Conservation (phyloP, 2,888 invertebrate genomes). For the Dryocosmus kuriphilus region DNA sequence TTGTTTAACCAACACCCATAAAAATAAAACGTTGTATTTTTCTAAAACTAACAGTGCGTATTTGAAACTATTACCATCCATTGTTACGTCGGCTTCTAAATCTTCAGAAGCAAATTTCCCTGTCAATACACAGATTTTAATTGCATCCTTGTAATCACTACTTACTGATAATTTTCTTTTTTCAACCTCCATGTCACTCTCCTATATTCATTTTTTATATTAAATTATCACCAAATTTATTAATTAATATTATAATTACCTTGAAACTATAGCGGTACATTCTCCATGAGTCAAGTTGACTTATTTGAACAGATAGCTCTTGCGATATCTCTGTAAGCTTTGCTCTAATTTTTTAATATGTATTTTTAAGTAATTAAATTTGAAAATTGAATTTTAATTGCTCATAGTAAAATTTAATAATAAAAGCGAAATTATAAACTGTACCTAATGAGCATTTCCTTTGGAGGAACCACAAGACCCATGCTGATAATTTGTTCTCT, state of each 20-base stretch:
- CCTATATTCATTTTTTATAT: slow-evolving; percentile 45
- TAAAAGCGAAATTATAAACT: slow-evolving; percentile 22
- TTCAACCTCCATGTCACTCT: slow-evolving; percentile 50
- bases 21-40: too few species aligned
- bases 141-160: slow-evolving; percentile 43
- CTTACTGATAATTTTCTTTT: background rate
- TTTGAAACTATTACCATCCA: slow-evolving; percentile 79
- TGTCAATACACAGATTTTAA: slow-evolving; percentile 78
- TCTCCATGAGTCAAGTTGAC: slow-evolving; percentile 74
- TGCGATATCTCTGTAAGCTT: background rate
- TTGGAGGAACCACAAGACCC: slow-evolving; percentile 69
- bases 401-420: too few species aligned
- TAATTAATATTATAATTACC: slow-evolving; percentile 64
- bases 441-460: slow-evolving; percentile 66
- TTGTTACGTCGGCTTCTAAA: slow-evolving; percentile 79
- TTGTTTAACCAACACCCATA: too few species aligned
- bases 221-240: too few species aligned
- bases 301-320: slow-evolving; percentile 12
- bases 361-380: background rate
- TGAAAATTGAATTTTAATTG: background rate
- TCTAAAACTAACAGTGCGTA: background rate
- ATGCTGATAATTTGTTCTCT: slow-evolving; percentile 63
- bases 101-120: slow-evolving; percentile 79
- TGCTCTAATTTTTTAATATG: background rate
- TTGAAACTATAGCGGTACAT: slow-evolving; percentile 78